Conservation (phyloP, 2,797 vertebrate genomes). For the Lepilemur septentrionalis region DNA sequence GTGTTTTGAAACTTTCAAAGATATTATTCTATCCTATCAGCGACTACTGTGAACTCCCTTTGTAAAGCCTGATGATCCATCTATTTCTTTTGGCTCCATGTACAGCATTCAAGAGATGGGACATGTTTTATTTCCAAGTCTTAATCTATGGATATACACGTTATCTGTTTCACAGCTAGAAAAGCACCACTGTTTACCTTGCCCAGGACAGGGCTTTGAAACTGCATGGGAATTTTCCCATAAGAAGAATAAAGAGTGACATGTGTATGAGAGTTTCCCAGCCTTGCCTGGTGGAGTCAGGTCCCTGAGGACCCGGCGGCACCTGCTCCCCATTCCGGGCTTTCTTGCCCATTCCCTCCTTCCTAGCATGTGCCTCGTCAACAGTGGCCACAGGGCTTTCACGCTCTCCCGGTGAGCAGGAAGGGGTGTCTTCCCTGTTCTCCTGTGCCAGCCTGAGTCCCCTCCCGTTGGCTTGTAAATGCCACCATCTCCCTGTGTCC, state of each 20-base stretch:
- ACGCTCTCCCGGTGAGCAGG: too few relatives aligned
- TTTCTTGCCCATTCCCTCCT: not conserved
- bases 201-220: constrained; percentile 27
- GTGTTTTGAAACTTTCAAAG: constrained; percentile 81
- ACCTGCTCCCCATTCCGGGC: not conserved
- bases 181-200: constrained; percentile 59
- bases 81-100: constrained; percentile 76
- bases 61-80: constrained; percentile 70
- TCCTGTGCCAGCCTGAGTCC: too few relatives aligned
- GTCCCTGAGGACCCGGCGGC: not conserved
- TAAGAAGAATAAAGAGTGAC: not conserved
- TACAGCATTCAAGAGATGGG: constrained; percentile 51
- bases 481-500: not conserved
- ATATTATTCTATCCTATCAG: constrained; percentile 69
- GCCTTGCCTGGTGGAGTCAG: too few relatives aligned
- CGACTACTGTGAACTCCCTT: constrained; percentile 72
- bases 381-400: not conserved
- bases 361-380: not conserved
- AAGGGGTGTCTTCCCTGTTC: not conserved
- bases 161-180: constrained; percentile 58
- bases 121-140: constrained; percentile 63
- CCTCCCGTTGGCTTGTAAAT: not conserved
- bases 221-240: constrained; percentile 37
- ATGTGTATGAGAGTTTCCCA: not conserved
- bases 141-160: constrained; percentile 40